phyloP scores from a whole-genome alignment of 2,797 vertebrate genomes.

The Lithobates pipiens region DNA sequence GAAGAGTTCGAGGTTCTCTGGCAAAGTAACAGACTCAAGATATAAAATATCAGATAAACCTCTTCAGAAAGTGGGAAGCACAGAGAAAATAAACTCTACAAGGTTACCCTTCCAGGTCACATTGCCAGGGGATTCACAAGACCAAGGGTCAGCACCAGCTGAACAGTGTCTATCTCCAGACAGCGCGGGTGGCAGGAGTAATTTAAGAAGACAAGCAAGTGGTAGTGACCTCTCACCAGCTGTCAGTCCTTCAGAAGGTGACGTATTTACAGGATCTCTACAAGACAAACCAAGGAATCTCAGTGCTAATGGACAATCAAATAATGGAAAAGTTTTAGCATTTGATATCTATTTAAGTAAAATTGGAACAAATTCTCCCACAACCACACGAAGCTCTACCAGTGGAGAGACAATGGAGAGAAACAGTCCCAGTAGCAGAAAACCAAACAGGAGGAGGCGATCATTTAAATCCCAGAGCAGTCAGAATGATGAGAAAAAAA shows the following conservation, averaged over 20 bases:
- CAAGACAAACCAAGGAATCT: conserved; percentile 27
- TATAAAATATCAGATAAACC: conserved; percentile 24
- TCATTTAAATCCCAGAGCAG: conserved; percentile 73
- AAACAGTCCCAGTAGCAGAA: conserved; percentile 68
- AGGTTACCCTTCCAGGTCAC: conserved; percentile 4
- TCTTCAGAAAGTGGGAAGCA: conserved; percentile 4
- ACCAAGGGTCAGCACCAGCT: neutral
- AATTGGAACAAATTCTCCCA: conserved; percentile 66
- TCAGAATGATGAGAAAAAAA: conserved; percentile 70
- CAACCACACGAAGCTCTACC: neutral
- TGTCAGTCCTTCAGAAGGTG: conserved; percentile 8
- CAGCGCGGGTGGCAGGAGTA: conserved; percentile 4
- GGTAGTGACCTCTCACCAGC: neutral
- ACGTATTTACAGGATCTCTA: neutral
- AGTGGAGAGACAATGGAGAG: conserved; percentile 63
- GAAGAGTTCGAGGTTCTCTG: conserved; percentile 37
- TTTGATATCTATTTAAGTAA: conserved; percentile 80
- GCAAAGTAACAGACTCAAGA: conserved; percentile 42
- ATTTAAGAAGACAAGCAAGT: neutral
- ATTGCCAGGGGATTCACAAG: neutral
- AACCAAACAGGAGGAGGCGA: conserved; percentile 72
- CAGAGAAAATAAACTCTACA: conserved; percentile 24
- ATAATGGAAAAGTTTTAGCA: conserved; percentile 70
- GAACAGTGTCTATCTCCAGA: neutral
- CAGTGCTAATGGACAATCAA: conserved; percentile 47